A percentile compares a stretch with the other conserved stretches of the same genome.
Evolutionary conservation across 2,888 invertebrate species (phyloP).

Genomic region (Tubiluchus corallicola): DNA sequence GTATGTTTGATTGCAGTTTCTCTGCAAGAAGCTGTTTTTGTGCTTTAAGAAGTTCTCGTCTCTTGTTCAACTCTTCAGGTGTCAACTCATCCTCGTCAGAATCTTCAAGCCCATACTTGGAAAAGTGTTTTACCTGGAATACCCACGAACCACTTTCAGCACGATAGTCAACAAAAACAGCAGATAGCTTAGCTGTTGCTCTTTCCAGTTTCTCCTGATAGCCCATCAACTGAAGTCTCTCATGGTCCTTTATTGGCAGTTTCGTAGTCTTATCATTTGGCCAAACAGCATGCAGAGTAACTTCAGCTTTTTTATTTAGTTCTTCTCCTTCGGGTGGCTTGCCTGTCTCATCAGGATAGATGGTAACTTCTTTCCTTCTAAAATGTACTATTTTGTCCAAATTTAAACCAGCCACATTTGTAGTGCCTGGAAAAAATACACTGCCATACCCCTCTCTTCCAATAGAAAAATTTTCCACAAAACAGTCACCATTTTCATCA

Average conservation of each 20-base stretch:
- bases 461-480: constrained; percentile 67
- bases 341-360: constrained; percentile 65
- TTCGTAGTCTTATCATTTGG: constrained; percentile 67
- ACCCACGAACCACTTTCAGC: constrained; percentile 95
- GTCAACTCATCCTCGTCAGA: constrained; percentile 79
- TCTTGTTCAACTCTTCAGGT: constrained; percentile 17
- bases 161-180: constrained; percentile 79
- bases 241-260: constrained; percentile 50
- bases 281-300: constrained; percentile 81
- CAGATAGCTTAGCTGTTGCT: constrained; percentile 66
- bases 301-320: constrained; percentile 59
- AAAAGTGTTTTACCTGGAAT: constrained; percentile 81
- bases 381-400: constrained; percentile 79
- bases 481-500: constrained; percentile 50
- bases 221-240: constrained; percentile 55
- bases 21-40: constrained; percentile 17
- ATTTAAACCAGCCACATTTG: constrained; percentile 66
- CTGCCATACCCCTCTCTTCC: constrained; percentile 79
- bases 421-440: constrained; percentile 48
- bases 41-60: constrained; percentile 16
- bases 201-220: constrained; percentile 66
- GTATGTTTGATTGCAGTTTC: constrained; percentile 15
- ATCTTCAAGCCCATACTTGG: constrained; percentile 73
- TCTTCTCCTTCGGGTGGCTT: constrained; percentile 76
- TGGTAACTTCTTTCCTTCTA: constrained; percentile 76